Conservation (phyloP, 2,797 vertebrate species). For the Esox lucius region DNA sequence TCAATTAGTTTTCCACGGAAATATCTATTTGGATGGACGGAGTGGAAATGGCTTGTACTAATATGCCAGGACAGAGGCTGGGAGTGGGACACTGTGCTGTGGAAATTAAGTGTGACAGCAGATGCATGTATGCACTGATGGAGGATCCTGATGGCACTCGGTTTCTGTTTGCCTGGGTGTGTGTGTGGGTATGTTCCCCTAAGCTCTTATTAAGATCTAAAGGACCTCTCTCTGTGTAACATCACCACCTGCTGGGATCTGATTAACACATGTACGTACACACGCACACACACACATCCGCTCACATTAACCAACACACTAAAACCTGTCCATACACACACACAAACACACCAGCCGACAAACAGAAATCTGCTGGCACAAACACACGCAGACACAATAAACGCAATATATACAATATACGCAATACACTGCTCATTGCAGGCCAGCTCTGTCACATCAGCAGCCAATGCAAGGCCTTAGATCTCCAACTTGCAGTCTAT, state of each 20-base stretch:
- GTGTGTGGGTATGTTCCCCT: constrained; percentile 9
- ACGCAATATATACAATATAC: too few relatives aligned
- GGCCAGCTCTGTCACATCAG: constrained; percentile 40
- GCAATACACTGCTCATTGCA: not conserved
- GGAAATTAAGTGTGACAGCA: constrained; percentile 52
- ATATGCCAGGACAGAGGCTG: constrained; percentile 60
- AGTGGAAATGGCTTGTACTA: not conserved
- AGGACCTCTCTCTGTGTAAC: constrained; percentile 35
- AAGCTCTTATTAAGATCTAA: constrained; percentile 41
- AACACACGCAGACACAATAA: too few relatives aligned
- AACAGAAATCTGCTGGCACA: too few relatives aligned
- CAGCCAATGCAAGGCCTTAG: constrained; percentile 35
- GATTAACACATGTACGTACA: constrained; percentile 2
- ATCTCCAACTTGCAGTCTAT: constrained; percentile 44
- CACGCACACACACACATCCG: constrained; percentile 4
- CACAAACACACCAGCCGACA: constrained; percentile 13
- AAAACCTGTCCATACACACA: not conserved
- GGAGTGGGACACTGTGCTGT: constrained; percentile 17
- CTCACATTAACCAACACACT: not conserved
- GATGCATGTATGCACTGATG: constrained; percentile 25
- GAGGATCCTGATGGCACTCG: constrained; percentile 25
- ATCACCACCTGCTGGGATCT: constrained; percentile 15
- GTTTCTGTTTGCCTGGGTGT: constrained; percentile 28
- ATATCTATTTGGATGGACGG: not conserved
- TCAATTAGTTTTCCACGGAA: not conserved